Base-by-base conservation (phyloP, 2,113 vertebrate genomes). In the Rhodinocichla rosea region DNA sequence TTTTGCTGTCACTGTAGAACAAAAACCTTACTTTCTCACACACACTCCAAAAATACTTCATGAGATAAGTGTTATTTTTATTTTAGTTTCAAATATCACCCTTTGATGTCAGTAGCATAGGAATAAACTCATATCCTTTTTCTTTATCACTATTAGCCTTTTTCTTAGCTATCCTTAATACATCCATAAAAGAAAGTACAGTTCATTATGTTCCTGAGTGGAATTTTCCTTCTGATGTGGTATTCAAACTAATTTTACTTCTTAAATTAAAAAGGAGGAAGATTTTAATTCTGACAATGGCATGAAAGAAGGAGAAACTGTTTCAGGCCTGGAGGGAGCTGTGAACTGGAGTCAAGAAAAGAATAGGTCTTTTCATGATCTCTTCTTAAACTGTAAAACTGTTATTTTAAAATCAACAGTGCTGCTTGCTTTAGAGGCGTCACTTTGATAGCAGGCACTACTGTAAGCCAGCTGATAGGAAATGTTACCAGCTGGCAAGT, bases 201-300 rank as follows among this genome's bases (percentile, higher is more conserved):
- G 62, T 87, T 87, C 74, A 71, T 81, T 70, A 19, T 94, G 56
- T 56, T 40, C 20, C 42, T 84, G 37, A 70, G 33, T 5, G 4
- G 37, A 94, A 71, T 52, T 82, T 63, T 15, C 21, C n/a, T 76
- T 89, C 57, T 94, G 63, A 83, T 92, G 82, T 87, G 89, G 84
- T 59, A 94, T 91, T 90, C 62, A 80, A 92, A 87, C 78, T 87
- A 77, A 77, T 92, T 96, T 73, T 89, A 75, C 55, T 79, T 85
- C 52, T 92, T 35, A 79, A 47, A 91, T 89, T 94, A 76, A 73
- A 68, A 85, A 85, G 22, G 23, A 85, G 23, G 26, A 87, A 92
- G 57, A 79, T 73, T 76, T 78, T 82, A 83, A 69, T 89, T 89
- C 53, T 69, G 32, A 79, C 57, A 92, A 53, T 42, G 57, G 13